A percentile compares a stretch with the other conserved stretches of the same genome.
These are phyloP conservation scores for Chitala chitala DNA, from an alignment of 2,113 vertebrate species.

Conservation along the genomic window DNA sequence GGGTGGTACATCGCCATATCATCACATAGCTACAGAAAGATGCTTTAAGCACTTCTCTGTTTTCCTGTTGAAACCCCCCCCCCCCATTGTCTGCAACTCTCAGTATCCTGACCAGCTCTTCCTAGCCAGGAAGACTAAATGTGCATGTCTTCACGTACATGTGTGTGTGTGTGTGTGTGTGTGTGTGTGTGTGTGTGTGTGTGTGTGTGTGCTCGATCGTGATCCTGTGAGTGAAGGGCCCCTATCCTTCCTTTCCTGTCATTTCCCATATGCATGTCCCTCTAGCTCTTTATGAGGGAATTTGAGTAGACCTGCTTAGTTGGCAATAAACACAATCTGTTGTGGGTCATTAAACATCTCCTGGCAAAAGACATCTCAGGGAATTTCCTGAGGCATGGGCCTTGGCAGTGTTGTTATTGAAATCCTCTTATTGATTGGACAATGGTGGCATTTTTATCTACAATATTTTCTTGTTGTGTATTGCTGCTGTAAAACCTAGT, in stretches of 20 bases:
- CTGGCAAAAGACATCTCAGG: not conserved
- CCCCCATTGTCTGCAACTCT: not conserved
- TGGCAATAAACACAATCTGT: not conserved
- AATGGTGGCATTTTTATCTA: no score
- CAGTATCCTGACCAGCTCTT: not conserved
- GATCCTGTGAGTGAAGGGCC: not conserved
- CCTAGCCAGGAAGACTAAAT: not conserved
- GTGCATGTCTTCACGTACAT: no score
- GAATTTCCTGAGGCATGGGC: no score
- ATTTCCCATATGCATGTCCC: not conserved
- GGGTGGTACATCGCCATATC: not conserved
- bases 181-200: slow-evolving; percentile 3
- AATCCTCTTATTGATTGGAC: no score
- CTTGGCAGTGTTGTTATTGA: no score
- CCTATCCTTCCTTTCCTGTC: slow-evolving; percentile 14
- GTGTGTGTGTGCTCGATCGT: not conserved
- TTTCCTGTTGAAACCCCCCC: not conserved
- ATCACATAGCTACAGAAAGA: not conserved
- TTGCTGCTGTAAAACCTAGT: no score
- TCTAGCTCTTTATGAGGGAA: slow-evolving; percentile 9
- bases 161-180: not conserved
- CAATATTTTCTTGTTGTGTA: no score
- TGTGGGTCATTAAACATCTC: not conserved
- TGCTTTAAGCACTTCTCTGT: not conserved
- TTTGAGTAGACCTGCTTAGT: not conserved